These are phyloP conservation scores for Conus canariensis DNA, from an alignment of 2,888 invertebrate species.

Conservation along the genomic window DNA sequence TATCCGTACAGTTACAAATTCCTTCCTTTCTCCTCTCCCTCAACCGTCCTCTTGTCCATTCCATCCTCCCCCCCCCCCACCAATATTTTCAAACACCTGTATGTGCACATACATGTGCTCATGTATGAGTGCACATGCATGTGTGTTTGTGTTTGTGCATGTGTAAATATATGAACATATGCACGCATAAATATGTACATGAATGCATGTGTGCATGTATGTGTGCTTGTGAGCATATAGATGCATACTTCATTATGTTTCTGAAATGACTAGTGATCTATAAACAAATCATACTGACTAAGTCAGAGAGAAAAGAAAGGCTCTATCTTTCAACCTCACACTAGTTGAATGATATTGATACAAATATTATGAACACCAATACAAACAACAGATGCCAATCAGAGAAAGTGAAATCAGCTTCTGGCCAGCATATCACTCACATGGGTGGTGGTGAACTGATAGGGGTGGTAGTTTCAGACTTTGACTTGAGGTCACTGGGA, in stretches of 20 bases:
- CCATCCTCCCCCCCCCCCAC: too few relatives aligned
- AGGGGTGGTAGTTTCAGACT: conserved; percentile 75
- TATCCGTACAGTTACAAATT: too few relatives aligned
- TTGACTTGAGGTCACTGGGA: conserved; percentile 67
- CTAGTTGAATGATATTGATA: neutral
- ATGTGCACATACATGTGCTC: too few relatives aligned
- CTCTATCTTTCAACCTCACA: too few relatives aligned
- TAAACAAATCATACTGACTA: too few relatives aligned
- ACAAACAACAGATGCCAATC: too few relatives aligned
- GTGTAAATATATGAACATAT: neutral
- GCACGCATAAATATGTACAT: neutral
- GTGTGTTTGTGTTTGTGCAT: neutral
- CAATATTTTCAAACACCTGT: too few relatives aligned
- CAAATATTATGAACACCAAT: too few relatives aligned
- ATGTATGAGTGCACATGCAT: too few relatives aligned
- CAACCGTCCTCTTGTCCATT: too few relatives aligned
- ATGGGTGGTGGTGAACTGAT: conserved; percentile 72
- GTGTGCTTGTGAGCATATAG: neutral
- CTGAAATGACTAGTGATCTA: neutral
- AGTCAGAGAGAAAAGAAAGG: too few relatives aligned
- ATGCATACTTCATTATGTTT: neutral
- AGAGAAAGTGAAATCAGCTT: neutral
- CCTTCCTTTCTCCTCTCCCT: too few relatives aligned
- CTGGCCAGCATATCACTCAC: conserved; percentile 53
- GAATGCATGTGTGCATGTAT: neutral